Percentiles rank a stretch among this genome's conserved stretches.
Conservation (phyloP, 2,113 vertebrate genomes). For the Corapipo altera region DNA sequence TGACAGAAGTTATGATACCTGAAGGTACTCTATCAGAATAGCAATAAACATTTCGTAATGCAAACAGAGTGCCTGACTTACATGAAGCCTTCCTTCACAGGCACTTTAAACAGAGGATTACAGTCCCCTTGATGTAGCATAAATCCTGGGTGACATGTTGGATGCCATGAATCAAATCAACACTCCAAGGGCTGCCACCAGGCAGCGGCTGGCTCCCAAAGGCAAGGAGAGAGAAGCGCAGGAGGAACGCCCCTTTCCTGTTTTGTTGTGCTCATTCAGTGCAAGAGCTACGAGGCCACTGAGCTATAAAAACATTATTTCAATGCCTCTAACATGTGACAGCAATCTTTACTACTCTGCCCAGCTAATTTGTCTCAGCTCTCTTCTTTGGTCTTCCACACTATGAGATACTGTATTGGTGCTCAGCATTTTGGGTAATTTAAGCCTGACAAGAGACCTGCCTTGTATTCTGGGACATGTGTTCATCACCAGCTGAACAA, state of each 20-base stretch:
- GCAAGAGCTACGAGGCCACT: background rate
- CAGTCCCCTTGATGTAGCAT: background rate
- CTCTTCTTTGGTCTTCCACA: background rate
- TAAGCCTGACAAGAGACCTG: background rate
- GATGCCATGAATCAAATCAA: background rate
- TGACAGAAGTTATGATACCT: constrained; percentile 4
- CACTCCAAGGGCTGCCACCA: background rate
- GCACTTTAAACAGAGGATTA: constrained; percentile 27
- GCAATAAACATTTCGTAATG: constrained; percentile 16
- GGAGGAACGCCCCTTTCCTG: background rate
- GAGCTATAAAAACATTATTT: background rate
- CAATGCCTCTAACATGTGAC: background rate
- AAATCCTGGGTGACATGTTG: background rate
- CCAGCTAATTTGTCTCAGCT: background rate
- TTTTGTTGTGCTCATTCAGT: accelerated
- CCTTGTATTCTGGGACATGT: background rate
- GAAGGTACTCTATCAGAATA: constrained; percentile 20
- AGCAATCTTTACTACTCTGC: background rate
- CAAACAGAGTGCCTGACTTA: background rate
- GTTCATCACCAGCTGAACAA: background rate
- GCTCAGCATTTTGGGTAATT: background rate
- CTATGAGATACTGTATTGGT: background rate
- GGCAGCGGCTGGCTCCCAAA: background rate
- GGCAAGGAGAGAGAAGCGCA: background rate
- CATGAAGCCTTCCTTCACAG: constrained; percentile 9